Base-by-base conservation (phyloP, 2,797 vertebrate genomes). In the Tapera naevia region DNA sequence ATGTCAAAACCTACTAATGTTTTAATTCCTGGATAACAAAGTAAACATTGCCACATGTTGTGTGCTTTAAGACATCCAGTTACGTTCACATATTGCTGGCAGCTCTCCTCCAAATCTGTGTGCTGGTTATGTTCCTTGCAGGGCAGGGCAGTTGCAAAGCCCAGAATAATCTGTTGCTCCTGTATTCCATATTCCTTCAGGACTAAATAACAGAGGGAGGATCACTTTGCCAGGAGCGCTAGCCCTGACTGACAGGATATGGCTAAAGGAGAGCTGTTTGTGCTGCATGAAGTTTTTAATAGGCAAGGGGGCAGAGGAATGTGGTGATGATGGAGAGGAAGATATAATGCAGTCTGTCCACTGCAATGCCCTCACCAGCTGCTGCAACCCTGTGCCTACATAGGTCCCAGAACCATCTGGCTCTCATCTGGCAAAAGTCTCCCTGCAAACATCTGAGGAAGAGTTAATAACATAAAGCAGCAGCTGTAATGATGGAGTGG, bases 361-460 rank as follows among this genome's bases (percentile, higher is more conserved):
- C 65, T 48, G 61, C 57, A 39, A 3, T 74, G 74, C 53, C 61
- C 54, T 82, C 60, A 45, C 24, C 51, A 85, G 60, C 76, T 88
- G 78, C 75, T 74, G 39, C 37, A 76, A 30, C 27, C 27, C 60
- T 28, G 43, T 65, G 71, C 70, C 87, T 54, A 39, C 74, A 74
- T 16, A 39, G 73, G 66, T 65, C 53, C 61, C 79, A 87, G 67
- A 85, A 57, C 84, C 64, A 85, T 23, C 83, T 85, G 92, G 74
- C 43, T 95, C 48, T 89, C 93, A 87, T 62, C 83, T 91, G 70
- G 86, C 71, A 89, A 62, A 76, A 81, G 64, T 46, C 65, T 66
- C 71, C 37, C 50, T 21, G 9, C 30, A 35, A 81, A 79, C 14
- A 62, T 35, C 58, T n/a, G 64, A 80, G 24, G 57, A 90, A 91